Evolutionary conservation across 2,888 invertebrate genomes (phyloP).

Genomic region (Cantharis rufa): DNA sequence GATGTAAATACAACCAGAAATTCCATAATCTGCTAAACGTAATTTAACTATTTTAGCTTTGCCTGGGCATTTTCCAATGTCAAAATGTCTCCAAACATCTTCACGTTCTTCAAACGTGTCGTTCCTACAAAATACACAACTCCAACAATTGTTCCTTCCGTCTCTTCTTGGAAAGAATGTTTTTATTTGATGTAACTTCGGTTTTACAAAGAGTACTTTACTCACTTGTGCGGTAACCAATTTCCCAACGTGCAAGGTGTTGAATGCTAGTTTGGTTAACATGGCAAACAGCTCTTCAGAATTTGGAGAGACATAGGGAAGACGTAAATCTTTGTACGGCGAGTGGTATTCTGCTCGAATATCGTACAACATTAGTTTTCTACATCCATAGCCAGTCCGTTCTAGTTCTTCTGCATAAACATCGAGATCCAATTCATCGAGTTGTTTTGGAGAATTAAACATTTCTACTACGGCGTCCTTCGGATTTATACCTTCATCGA

Average conservation of each 20-base stretch:
- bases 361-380: conserved; percentile 94
- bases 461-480: conserved; percentile 98
- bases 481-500: conserved; percentile 67
- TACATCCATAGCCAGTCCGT: conserved; percentile 77
- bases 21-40: conserved; percentile 83
- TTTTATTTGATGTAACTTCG: conserved; percentile 90
- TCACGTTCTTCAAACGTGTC: conserved; percentile 53
- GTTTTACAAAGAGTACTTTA: conserved; percentile 84
- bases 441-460: conserved; percentile 88
- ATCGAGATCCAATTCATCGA: conserved; percentile 95
- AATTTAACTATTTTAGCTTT: conserved; percentile 91
- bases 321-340: conserved; percentile 88
- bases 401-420: conserved; percentile 98
- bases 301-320: conserved; percentile 75
- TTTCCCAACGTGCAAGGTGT: conserved; percentile 88
- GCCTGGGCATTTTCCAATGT: conserved; percentile 78
- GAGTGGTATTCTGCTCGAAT: conserved; percentile 94
- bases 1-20: conserved; percentile 91
- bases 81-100: no score
- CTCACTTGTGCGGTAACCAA: conserved; percentile 79
- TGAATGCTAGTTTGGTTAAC: conserved; percentile 93
- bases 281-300: conserved; percentile 91
- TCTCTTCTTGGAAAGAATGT: conserved; percentile 94
- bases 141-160: conserved; percentile 93
- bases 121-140: conserved; percentile 97